Evolutionary conservation across 2,797 vertebrate species (phyloP).

Genomic region (Typhlichthys eigenmanni): DNA sequence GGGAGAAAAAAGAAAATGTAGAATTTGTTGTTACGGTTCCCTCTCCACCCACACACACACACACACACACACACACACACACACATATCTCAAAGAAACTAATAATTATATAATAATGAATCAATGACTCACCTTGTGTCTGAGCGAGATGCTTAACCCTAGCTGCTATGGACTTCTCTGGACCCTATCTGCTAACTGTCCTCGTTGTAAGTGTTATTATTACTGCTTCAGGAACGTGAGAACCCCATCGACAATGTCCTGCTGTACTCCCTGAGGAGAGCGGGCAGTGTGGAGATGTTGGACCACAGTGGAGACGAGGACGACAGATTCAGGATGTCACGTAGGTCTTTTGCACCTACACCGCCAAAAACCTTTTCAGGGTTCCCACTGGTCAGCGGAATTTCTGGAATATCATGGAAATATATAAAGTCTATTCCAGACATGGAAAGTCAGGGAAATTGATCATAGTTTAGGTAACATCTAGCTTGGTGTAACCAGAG

Average conservation of each 20-base stretch:
- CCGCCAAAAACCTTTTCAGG: not conserved
- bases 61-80: no score
- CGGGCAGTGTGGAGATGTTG: constrained; percentile 78
- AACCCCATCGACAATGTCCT: constrained; percentile 86
- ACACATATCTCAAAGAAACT: no score
- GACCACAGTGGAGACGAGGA: constrained; percentile 90
- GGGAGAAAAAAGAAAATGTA: no score
- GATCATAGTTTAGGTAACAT: no score
- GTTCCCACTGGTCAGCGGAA: not conserved
- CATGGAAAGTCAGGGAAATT: no score
- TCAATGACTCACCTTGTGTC: not conserved
- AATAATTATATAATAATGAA: no score
- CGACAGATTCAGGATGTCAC: constrained; percentile 61
- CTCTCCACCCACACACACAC: no score
- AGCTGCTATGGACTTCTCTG: no score
- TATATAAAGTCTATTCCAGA: no score
- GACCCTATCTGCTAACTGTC: not conserved
- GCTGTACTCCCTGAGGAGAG: constrained; percentile 76
- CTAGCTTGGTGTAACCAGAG: no score
- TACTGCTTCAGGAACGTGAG: constrained; percentile 82
- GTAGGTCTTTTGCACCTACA: constrained; percentile 58
- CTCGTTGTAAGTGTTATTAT: no score
- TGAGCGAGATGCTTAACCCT: not conserved
- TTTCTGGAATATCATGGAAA: not conserved
- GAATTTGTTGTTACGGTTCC: no score